These are phyloP conservation scores for Columba livia DNA, from an alignment of 2,113 vertebrate genomes.

Conservation along the genomic window DNA sequence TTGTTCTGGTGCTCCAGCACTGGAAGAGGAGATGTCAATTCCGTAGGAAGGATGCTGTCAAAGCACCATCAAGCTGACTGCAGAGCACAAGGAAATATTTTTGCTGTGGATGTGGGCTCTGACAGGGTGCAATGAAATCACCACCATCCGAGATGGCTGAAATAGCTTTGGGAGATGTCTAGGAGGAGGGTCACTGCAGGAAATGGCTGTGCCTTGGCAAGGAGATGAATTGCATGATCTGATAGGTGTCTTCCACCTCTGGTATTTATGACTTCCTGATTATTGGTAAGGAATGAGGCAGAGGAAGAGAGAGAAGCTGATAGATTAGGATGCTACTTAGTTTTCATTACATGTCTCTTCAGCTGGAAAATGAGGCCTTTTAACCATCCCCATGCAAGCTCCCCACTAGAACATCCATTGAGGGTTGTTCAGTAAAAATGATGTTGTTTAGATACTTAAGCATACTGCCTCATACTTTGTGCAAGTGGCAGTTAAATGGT, in stretches of 20 bases:
- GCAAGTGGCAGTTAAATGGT: not conserved
- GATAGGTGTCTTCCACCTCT: not conserved
- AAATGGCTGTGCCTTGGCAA: not conserved
- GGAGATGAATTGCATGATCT: not conserved
- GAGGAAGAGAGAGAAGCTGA: not conserved
- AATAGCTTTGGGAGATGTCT: not conserved
- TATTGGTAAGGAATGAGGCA: not conserved
- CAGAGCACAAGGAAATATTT: not conserved
- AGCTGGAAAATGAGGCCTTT: not conserved
- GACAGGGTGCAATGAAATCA: not conserved
- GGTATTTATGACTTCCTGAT: not conserved
- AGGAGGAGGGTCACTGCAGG: not conserved
- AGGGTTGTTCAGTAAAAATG: slow-evolving; percentile 35
- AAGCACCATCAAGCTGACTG: not conserved
- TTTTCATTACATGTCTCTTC: slow-evolving; percentile 13
- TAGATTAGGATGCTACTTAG: not conserved
- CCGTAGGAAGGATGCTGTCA: not conserved
- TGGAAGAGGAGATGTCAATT: not conserved
- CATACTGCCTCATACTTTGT: slow-evolving; percentile 10
- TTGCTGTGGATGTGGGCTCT: not conserved
- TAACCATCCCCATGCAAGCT: not conserved
- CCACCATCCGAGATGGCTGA: accelerated
- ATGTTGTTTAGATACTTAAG: slow-evolving; percentile 2
- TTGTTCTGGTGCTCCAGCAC: not conserved
- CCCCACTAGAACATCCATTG: not conserved